Evolutionary conservation across 2,888 invertebrate genomes (phyloP), one percentile per base, ranked within the genome.

Genomic region (Cheilosia vernalis): DNA sequence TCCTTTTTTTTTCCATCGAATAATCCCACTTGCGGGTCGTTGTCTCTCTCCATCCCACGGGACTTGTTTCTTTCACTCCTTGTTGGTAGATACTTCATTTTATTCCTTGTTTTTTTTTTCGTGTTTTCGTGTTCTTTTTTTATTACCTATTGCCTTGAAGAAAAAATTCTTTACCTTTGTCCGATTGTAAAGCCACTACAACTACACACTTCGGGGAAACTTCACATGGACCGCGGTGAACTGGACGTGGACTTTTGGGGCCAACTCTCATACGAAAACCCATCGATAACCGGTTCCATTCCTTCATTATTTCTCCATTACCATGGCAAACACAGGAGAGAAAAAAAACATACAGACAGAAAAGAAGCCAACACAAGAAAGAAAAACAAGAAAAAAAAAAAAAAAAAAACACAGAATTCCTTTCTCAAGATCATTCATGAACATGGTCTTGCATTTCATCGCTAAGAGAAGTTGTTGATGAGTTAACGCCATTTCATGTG

Each of bases 391-490:
- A 61, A 5, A 42, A 53, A 49, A 24, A 69, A 51, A n/a, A 24
- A 49, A 49, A 30, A 72, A 40, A 51, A 55, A 74, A 64, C 47
- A 85, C 56, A 33, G n/a, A 69, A 85, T 85, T 85, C 85, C 85
- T 76, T 85, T 85, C 85, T 80, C 85, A 85, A 85, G 85, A 85
- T 85, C 85, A 85, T 85, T 85, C 85, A 85, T 85, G 80, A 78
- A 64, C 51, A 56, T 60, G 63, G 49, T 63, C 64, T 51, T 81
- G 67, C 80, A 76, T 70, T 76, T 72, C 47, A 72, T 70, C 64
- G 76, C 42, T 37, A 51, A 40, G 40, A 56, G 10, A 56, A 24
- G 30, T 67, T 73, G 49, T 61, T 66, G 77, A 67, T 83, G 70
- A 78, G 78, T 83, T 80, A 76, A 76, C 80, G 76, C 80, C 76